Evolutionary conservation across 2,888 invertebrate species (phyloP), one percentile per base, ranked within the genome.

Genomic region (Callosobruchus maculatus): DNA sequence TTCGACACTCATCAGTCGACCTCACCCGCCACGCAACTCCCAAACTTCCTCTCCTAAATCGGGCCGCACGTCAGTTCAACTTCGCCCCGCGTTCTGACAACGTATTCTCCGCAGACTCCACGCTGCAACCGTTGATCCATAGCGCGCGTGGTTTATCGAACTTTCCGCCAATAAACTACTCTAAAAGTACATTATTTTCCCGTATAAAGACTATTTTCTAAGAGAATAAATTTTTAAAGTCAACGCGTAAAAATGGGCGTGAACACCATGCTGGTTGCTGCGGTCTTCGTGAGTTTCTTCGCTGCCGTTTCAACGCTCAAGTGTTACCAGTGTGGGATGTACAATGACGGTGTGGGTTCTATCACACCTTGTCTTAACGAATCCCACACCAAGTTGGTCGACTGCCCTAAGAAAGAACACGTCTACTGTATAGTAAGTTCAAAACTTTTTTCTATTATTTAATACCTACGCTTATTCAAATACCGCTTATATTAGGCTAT

Each of bases 301-400:
- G 79, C 81, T 68, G 74, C 81, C n/a, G 85, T 86, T 70, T 87
- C 90, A 80, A 90, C 88, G 67, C 83, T 91, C 80, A 88, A 90
- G 85, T 95, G 95, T 87, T 93, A 92, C 89, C 92, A 93, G 87
- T 95, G 95, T 81, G 95, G 95, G 70, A 92, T 93, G 87, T 95
- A 95, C 88, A 95, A 94, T 83, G 95, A 95, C 83, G 95, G 95
- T 21, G 94, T 95, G 9, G 95, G 95, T 67, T 94, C 94, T 77
- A 95, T 95, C 79, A 95, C 95, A 71, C 95, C 95, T 7, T 95
- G 95, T 87, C 91, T 93, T 84, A 95, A 95, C 87, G 91, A 91
- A 84, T 30, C 71, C 26, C 92, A 93, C 80, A 91, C 93, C 76
- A 90, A 91, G 79, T 88, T 94, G 68, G 92, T 91, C 83, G 92